Evolutionary conservation across 2,888 invertebrate genomes (phyloP), one percentile per base, ranked within the genome.

Genomic region (Oscheius sp.): DNA sequence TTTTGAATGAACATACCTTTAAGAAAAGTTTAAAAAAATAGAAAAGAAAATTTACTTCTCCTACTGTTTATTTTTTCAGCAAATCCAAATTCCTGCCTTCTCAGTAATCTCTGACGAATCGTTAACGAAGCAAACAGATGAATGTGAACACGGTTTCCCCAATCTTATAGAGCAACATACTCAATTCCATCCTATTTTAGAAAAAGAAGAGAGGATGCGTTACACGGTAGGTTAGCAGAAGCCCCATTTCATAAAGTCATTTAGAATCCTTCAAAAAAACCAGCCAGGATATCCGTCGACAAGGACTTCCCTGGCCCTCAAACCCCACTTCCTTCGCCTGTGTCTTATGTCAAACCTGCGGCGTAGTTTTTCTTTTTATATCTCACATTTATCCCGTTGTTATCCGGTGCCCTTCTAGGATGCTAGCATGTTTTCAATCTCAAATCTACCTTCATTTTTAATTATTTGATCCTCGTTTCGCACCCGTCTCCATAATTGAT

Each of bases 361-460:
- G 54, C 33, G n/a, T 54, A 54, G 32, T 20, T 54, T 54, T 33
- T 32, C 3, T 30, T n/a, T 54, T 24, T 14, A 32, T 2, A 17
- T 24, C 47, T 47, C 47, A 22, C 24, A 22, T 12, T 20, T 14
- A 20, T 32, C 32, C 30, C 14, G 51, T 51, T 14, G 32, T 51
- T 51, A 51, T 51, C 54, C 54, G 54, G 54, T 54, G 54, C 47
- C 2, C 54, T 33, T 22, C 20, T 54, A 54, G 54, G 24, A 32
- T 54, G 33, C 17, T 54, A 54, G 54, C 20, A n/a, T 54, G 12
- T 54, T 2, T 14, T 28, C 30, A 26, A 28, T 28, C 6, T 28
- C 30, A 5, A 22, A 22, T 33, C 9, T 54, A 32, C 14, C 4
- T 14, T 47, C 32, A 2, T 51, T 32, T 14, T 32, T 30, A n/a